Percentiles rank a stretch among this genome's conserved stretches.
These are phyloP conservation scores for Rhabdornis inornatus DNA, from an alignment of 2,113 vertebrate genomes.

Conservation along the genomic window DNA sequence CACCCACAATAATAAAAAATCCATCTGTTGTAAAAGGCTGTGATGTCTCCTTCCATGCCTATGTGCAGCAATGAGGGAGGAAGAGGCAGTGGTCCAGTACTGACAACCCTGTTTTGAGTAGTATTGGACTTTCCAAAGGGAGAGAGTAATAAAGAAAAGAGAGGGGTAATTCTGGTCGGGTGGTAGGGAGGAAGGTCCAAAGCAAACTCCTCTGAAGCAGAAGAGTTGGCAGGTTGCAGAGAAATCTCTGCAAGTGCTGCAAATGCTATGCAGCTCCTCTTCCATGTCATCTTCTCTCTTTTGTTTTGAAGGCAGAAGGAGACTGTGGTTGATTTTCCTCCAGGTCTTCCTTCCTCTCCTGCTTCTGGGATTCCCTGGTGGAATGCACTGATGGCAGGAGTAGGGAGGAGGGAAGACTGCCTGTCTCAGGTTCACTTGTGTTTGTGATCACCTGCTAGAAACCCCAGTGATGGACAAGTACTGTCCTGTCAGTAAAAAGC, in stretches of 20 bases:
- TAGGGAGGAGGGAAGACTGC: neutral
- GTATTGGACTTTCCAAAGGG: neutral
- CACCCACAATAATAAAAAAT: neutral
- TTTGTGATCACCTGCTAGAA: neutral
- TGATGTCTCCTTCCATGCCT: neutral
- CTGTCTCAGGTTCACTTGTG: neutral
- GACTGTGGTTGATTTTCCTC: neutral
- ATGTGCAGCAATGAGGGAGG: neutral
- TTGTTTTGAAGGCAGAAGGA: neutral
- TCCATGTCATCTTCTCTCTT: neutral
- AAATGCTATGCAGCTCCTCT: fast-evolving
- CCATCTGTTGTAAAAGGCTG: neutral
- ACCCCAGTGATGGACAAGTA: neutral
- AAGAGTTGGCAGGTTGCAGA: fast-evolving
- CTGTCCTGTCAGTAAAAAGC: neutral
- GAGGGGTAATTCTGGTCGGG: fast-evolving
- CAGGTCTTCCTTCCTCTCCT: neutral
- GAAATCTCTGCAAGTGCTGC: neutral
- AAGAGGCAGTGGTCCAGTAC: neutral
- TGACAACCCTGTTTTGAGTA: neutral
- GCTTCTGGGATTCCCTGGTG: neutral
- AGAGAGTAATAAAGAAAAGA: neutral
- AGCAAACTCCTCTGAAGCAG: neutral
- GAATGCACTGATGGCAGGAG: neutral
- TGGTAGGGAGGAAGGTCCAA: neutral